Conservation (phyloP, 64 coral and sea anemone species). For the Acropora yongei region DNA sequence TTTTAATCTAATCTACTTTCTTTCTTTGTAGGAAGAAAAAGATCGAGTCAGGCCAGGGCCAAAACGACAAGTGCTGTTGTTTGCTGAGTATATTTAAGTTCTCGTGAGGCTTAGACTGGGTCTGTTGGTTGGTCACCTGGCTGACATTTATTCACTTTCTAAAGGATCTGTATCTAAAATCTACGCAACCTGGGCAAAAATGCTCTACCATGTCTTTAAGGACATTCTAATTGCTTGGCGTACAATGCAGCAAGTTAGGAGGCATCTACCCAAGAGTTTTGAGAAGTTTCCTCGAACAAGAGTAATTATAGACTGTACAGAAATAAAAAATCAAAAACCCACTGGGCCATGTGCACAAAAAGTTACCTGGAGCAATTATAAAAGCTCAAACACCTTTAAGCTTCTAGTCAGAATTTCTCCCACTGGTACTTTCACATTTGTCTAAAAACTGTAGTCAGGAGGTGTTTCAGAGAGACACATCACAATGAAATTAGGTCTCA, state of each 20-base stretch:
- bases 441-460: no score
- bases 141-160: slow-evolving; percentile 29
- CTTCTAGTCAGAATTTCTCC: slow-evolving; percentile 53
- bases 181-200: slow-evolving; percentile 27
- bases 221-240: no score
- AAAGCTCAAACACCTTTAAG: slow-evolving; percentile 50
- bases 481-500: no score
- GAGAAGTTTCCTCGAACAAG: slow-evolving; percentile 47
- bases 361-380: slow-evolving; percentile 64
- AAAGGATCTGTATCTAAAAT: slow-evolving; percentile 28
- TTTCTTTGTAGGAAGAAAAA: slow-evolving; percentile 4
- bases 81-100: slow-evolving; percentile 24
- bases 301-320: slow-evolving; percentile 32
- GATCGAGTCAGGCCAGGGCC: not conserved
- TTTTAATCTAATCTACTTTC: slow-evolving; percentile 11
- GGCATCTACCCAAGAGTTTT: slow-evolving; percentile 20
- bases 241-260: no score
- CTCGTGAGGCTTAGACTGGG: slow-evolving; percentile 19
- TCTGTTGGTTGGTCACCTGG: not conserved
- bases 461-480: no score
- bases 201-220: not conserved
- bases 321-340: no score
- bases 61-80: slow-evolving; percentile 4
- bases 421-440: no score
- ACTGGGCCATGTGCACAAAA: not conserved